A percentile compares a stretch with the other conserved stretches of the same genome.
These are phyloP conservation scores for Hermetia illucens DNA, from an alignment of 1,140 invertebrate species.

Conservation along the genomic window DNA sequence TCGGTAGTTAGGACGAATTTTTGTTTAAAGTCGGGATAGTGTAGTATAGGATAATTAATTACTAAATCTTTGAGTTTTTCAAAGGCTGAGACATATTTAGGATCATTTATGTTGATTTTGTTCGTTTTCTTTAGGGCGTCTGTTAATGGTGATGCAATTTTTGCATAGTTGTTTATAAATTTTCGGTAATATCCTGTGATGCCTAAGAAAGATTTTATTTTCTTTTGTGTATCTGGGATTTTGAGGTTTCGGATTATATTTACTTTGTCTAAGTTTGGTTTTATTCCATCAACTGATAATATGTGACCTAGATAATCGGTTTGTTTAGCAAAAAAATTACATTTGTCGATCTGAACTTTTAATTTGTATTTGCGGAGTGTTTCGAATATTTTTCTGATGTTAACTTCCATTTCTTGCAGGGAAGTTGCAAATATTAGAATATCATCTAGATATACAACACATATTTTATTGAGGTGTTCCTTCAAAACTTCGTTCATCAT, in stretches of 20 bases:
- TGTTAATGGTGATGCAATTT: too few species aligned
- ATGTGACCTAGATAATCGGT: constrained; percentile 19
- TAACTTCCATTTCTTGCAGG: constrained; percentile 15
- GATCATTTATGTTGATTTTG: too few species aligned
- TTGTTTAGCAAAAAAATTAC: constrained; percentile 14
- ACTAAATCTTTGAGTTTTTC: too few species aligned
- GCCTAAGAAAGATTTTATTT: constrained; percentile 10
- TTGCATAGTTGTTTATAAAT: constrained; percentile 10
- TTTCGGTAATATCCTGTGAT: constrained; percentile 6
- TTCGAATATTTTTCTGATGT: constrained; percentile 22
- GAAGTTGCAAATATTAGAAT: constrained; percentile 14
- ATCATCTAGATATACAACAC: constrained; percentile 22
- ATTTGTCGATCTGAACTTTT: constrained; percentile 14
- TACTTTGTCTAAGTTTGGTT: constrained; percentile 11
- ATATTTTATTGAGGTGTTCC: constrained; percentile 12
- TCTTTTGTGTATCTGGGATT: constrained; percentile 8
- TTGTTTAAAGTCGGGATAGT: too few species aligned
- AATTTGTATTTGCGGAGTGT: constrained; percentile 13
- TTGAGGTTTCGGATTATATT: constrained; percentile 7
- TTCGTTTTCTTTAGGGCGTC: too few species aligned
- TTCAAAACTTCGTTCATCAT: constrained; percentile 23
- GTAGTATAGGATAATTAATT: too few species aligned
- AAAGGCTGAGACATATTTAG: too few species aligned
- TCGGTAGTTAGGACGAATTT: too few species aligned
- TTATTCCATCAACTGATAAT: constrained; percentile 3